Base-by-base conservation (phyloP, 2,888 invertebrate species). In the Terebella lapidaria region DNA sequence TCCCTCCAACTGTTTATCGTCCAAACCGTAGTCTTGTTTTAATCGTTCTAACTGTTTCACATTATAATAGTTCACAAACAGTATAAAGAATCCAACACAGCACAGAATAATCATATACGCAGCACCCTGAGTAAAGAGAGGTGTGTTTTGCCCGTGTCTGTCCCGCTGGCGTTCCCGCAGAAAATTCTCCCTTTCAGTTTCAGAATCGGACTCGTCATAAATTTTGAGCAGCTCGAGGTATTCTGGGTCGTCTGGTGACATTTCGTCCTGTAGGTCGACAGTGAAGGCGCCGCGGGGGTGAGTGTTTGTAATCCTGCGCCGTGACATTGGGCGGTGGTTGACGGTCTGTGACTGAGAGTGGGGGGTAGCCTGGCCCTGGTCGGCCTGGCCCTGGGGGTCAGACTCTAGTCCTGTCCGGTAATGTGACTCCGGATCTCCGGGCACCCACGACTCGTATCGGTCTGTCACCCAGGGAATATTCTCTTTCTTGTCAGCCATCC, bases 161-260 rank as follows among this genome's bases (percentile, higher is more conserved):
- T 4, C 30, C 26, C 10, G 10, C 26, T 5, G 25, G 26, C 26
- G 3, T 29, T 22, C 55, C 10, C n/a, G 15, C 49, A n/a, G 10
- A 5, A 49, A 49, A 22, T 49, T 22, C 22, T 49, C 49, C 22
- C 42, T 35, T 10, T 49, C 59, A 26, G 26, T 30, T 15, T 61
- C 61, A 2, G 52, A 54, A 18, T 61, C 61, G 28, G 61, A 61
- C 24, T 61, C 61, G 27, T 58, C 22, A n/a, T n/a, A 30, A 29
- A 60, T 49, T 42, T 60, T 61, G 22, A 63, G 35, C 15, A 63
- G 58, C 28, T 61, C 53, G 15, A 63, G 57, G 56, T 64, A 63
- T 45, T 63, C 58, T n/a, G 63, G 63, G 52, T 63, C 63, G 54
- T 61, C 64, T n/a, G n/a, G n/a, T n/a, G n/a, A n/a, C n/a, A n/a